Base-by-base conservation (phyloP, 2,797 vertebrate genomes). In the Coregonus suidteri region DNA sequence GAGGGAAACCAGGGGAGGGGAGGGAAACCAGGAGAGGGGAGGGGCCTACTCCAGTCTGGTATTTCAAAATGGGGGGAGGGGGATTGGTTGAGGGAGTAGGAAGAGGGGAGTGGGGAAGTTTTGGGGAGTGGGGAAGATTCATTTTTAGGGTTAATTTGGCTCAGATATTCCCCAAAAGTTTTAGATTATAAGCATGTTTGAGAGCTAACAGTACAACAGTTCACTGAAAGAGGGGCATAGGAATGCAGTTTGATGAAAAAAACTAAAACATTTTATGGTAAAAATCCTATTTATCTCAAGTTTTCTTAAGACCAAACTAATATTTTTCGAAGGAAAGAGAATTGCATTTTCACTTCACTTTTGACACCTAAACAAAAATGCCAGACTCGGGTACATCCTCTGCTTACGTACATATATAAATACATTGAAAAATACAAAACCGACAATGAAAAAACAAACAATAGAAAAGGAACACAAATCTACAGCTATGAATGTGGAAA, bases 401-500 rank as follows among this genome's bases (percentile, higher is more conserved):
- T 88, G 83, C 87, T 82, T 66, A 62, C 35, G 73, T 88, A 84
- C 89, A 87, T 83, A 86, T 86, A 83, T 90, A 86, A 79, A 85
- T 86, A 88, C 54, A 83, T 70, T 78, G 64, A 82, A 78, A 78
- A 73, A 75, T 82, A 68, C 76, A 76, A 84, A 71, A 20, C 81
- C 69, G 82, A 83, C 53, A 56, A 71, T 66, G 81, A 71, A 51
- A 71, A 66, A 76, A 75, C 68, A 81, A 79, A 20, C 79, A 18
- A 13, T 13, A 14, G 64, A 69, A 74, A 81, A 54, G 67, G 81
- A 83, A 87, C 78, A 82, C 37, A 86, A 83, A 67, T 72, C 87
- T 91, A 90, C 92, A 93, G 91, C 90, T 79, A 87, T 92, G 93
- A 94, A 94, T 95, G 93, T 94, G 93, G 90, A 91, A 83, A 88